phyloP scores from a whole-genome alignment of 2,888 invertebrate species.

The Athripsodes cinereus region DNA sequence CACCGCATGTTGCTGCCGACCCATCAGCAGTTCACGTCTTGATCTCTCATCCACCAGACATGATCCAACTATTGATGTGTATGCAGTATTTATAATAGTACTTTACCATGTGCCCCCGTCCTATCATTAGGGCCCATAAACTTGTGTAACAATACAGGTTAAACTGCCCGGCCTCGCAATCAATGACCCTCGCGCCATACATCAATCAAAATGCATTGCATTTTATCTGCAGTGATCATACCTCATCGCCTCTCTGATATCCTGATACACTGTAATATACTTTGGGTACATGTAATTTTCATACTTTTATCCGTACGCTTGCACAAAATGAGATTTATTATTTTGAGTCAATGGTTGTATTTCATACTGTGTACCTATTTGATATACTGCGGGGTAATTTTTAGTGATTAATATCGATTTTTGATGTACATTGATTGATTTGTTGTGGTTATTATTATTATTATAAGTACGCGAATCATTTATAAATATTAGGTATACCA shows the following conservation, averaged over 20 bases:
- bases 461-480: no score
- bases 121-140: constrained; percentile 26
- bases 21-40: background rate
- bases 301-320: background rate
- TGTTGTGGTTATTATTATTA: no score
- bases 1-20: background rate
- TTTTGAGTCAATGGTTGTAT: background rate
- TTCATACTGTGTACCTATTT: background rate
- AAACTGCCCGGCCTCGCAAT: constrained; percentile 22
- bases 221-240: constrained; percentile 10
- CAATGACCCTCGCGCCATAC: constrained; percentile 9
- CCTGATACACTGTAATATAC: background rate
- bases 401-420: background rate
- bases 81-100: no score
- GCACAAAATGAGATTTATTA: background rate
- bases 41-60: constrained; percentile 3
- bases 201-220: constrained; percentile 12
- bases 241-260: constrained; percentile 12
- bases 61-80: no score
- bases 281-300: background rate
- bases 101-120: constrained; percentile 3
- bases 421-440: no score
- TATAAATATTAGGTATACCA: no score
- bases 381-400: background rate
- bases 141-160: constrained; percentile 24